Conservation (phyloP, 2,113 vertebrate genomes). For the Centropus unirufus region DNA sequence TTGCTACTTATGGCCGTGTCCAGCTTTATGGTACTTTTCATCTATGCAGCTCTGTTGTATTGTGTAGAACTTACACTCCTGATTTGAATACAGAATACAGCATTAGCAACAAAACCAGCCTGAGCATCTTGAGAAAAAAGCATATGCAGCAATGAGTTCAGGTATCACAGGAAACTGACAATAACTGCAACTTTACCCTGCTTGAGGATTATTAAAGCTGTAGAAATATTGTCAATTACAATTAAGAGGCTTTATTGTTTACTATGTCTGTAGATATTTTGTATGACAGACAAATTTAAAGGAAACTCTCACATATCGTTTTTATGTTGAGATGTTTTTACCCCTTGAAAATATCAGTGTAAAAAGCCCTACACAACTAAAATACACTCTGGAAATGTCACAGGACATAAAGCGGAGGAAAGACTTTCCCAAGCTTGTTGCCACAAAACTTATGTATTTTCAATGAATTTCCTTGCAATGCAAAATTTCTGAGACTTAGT, state of each 20-base stretch:
- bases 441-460: not conserved
- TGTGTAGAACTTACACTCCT: not conserved
- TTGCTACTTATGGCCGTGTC: not conserved
- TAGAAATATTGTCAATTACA: not conserved
- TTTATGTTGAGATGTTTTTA: not conserved
- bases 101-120: not conserved
- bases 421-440: not conserved
- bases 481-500: not conserved
- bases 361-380: not conserved
- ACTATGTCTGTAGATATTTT: not conserved
- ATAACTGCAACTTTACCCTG: not conserved
- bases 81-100: slow-evolving; percentile 27
- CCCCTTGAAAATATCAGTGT: not conserved
- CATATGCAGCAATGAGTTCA: not conserved
- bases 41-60: slow-evolving; percentile 4
- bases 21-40: slow-evolving; percentile 2
- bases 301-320: not conserved
- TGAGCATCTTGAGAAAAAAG: not conserved
- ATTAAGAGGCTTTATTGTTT: not conserved
- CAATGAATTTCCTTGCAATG: not conserved
- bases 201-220: not conserved
- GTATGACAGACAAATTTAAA: not conserved
- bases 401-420: not conserved
- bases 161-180: not conserved
- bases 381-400: not conserved